Evolutionary conservation across 1,140 invertebrate species (phyloP), one percentile per base, ranked within the genome.

Genomic region (Heliconius nattereri): DNA sequence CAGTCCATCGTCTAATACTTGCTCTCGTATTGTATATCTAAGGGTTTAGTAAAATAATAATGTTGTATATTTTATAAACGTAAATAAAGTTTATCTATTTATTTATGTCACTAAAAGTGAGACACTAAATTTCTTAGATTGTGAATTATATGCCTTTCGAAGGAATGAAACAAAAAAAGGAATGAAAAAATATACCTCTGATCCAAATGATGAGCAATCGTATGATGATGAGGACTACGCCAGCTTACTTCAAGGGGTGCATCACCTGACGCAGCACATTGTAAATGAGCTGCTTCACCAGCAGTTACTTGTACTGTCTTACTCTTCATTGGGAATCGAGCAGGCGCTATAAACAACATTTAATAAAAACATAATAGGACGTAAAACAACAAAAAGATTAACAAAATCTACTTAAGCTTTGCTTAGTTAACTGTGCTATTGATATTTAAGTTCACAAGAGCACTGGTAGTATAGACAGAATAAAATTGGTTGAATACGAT

Each of bases 261-360:
- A 90, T 99, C 98, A 7, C 98, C 98, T 45, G 97, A 96, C 0
- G 98, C 98, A 73, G 98, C 97, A 91, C 98, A 99, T 79, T 98
- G 97, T 54, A 99, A 92, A 93, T 96, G 97, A 73, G 96, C 97
- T 91, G 96, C 97, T 90, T 96, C 97, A 79, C 95, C 97, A 70
- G 97, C 96, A 23, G 96, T 96, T 73, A 97, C 96, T 80, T 97
- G 96, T 49, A 97, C 95, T 88, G 97, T 97, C 85, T 97, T 97
- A 71, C 95, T 96, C 95, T 98, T 96, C 94, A 97, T 96, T 86
- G 97, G 95, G 88, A 98, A 98, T 86, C 98, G 96, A 2, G 98
- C 97, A 13, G 98, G 98, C 2, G 97, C 98, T 98, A 88, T 52
- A 66, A 73, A 73, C 7, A 75, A 7, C 11, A 26, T 29, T 71